Conservation (phyloP, 2,797 vertebrate genomes). For the Fringilla coelebs region DNA sequence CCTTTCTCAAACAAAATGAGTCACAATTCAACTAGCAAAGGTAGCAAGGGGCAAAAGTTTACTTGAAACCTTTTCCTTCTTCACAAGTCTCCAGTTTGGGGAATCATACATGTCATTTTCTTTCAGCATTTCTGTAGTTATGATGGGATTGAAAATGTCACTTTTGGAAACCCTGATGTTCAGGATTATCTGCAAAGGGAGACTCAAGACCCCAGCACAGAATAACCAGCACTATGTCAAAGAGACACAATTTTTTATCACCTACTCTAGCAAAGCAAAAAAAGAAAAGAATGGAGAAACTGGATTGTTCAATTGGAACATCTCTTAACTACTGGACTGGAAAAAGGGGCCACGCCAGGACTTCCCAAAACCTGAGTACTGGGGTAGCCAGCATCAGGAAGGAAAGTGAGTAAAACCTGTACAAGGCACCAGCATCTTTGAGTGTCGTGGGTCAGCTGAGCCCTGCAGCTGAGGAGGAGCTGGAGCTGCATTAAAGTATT, state of each 20-base stretch:
- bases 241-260: not conserved
- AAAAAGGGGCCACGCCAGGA: accelerated
- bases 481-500: not conserved
- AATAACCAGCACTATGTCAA: accelerated
- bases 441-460: not conserved
- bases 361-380: not conserved
- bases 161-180: not conserved
- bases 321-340: not conserved
- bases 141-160: not conserved
- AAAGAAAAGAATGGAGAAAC: not conserved
- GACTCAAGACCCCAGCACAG: accelerated
- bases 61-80: not conserved
- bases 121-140: not conserved
- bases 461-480: not conserved
- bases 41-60: not conserved
- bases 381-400: not conserved
- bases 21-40: not conserved
- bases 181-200: not conserved
- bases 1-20: not conserved
- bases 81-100: not conserved
- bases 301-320: not conserved
- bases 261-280: not conserved
- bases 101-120: not conserved
- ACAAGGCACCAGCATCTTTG: accelerated
- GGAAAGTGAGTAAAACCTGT: not conserved